Conservation (phyloP, 1,140 invertebrate species). For the Sinonovacula constricta region DNA sequence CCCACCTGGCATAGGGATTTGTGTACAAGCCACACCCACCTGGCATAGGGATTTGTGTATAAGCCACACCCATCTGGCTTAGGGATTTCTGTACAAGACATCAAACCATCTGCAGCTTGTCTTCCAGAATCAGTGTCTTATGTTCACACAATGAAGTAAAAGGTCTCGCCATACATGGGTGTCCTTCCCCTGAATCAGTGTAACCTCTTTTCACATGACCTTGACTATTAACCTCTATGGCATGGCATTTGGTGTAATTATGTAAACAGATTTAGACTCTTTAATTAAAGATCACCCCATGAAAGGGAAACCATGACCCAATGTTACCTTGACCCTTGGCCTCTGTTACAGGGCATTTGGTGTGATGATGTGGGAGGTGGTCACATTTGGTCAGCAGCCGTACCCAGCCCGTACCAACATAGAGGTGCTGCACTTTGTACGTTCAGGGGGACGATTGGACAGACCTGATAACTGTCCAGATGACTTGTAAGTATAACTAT, state of each 20-base stretch:
- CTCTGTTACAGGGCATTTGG: conserved; percentile 89
- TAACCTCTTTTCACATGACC: too few relatives aligned
- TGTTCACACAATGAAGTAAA: too few relatives aligned
- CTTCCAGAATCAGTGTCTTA: too few relatives aligned
- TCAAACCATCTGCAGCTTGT: too few relatives aligned
- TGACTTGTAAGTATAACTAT: conserved; percentile 87
- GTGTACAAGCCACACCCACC: too few relatives aligned
- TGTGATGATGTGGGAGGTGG: conserved; percentile 97
- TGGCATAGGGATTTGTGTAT: too few relatives aligned
- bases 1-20: too few relatives aligned
- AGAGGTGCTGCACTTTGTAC: conserved; percentile 93
- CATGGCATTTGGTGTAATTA: conserved; percentile 93
- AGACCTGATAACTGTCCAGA: conserved; percentile 89
- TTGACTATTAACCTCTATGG: too few relatives aligned
- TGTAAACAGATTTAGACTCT: conserved; percentile 95
- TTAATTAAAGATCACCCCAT: conserved; percentile 91
- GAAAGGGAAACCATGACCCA: conserved; percentile 86
- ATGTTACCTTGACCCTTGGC: conserved; percentile 88
- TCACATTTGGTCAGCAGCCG: conserved; percentile 96
- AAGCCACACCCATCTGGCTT: too few relatives aligned
- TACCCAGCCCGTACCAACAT: conserved; percentile 95
- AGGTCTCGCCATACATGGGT: too few relatives aligned
- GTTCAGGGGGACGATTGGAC: conserved; percentile 88
- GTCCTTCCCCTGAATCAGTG: too few relatives aligned
- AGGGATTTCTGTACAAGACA: too few relatives aligned